Evolutionary conservation across 1,140 invertebrate species (phyloP), one percentile per base, ranked within the genome.

Genomic region (Orchesella cincta): DNA sequence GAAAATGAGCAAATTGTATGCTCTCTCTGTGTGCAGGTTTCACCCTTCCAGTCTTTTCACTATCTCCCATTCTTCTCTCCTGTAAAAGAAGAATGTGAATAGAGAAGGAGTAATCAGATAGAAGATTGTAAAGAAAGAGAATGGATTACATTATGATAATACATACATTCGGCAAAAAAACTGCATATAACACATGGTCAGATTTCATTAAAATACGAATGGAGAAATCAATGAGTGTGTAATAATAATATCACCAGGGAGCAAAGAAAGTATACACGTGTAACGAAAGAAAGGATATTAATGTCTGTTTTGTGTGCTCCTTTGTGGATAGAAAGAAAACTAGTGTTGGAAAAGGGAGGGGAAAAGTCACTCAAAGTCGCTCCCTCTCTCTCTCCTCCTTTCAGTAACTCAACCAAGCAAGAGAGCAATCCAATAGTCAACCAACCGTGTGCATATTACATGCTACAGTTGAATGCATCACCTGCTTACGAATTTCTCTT

Each of bases 401-500:
- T 26, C 31, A 33, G 33, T 31, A 67, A 67, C 29, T 26, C 62
- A 67, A n/a, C 26, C 26, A 33, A 33, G 31, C 26, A 67, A 67
- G n/a, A 67, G 62, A 67, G 31, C 62, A 67, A 67, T 67, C 62
- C 29, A 31, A 26, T 23, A 29, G 3, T n/a, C n/a, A 67, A 31
- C 62, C 62, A 67, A 67, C 26, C 62, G 29, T 67, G 33, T n/a
- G 33, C 62, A 31, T 67, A 67, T 67, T 67, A 67, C 62, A 67
- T 33, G 12, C 23, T n/a, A 67, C 62, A 67, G 62, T 67, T 67
- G 62, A 67, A 67, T 67, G 62, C 29, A 67, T 3, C 31, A 8
- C 62, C 29, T 33, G n/a, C n/a, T n/a, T n/a, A n/a, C n/a, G n/a
- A n/a, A n/a, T n/a, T 20, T 46, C 39, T 12, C 39, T 46, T 20